These are phyloP conservation scores for Todiramphus saurophagus DNA, from an alignment of 2,113 vertebrate species.

Conservation along the genomic window DNA sequence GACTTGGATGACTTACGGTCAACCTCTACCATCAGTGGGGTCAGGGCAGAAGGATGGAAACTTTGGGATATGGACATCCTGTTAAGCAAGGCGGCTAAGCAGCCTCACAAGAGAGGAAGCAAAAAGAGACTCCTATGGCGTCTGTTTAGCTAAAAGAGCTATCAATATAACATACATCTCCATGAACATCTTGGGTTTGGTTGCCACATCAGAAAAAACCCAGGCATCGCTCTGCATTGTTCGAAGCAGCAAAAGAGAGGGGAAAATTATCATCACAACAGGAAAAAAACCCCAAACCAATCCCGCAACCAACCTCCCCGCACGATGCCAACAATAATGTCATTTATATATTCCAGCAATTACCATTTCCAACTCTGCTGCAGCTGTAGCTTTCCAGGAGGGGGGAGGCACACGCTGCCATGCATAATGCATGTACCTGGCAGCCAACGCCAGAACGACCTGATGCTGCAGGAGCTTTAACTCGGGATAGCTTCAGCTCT, in stretches of 20 bases:
- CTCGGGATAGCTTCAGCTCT: slow-evolving; percentile 31
- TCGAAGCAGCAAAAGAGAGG: neutral
- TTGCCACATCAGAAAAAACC: neutral
- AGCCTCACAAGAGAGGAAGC: neutral
- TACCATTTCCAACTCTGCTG: slow-evolving; percentile 40
- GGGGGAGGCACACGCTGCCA: neutral
- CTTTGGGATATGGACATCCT: neutral
- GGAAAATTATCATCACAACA: neutral
- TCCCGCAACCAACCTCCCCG: neutral
- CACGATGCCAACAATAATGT: slow-evolving; percentile 36
- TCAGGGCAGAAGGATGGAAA: neutral
- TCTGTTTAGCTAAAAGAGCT: neutral
- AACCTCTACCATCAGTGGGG: neutral
- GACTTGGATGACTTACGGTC: fast-evolving
- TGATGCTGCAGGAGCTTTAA: neutral
- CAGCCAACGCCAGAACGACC: neutral
- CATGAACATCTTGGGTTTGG: neutral
- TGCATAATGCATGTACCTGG: slow-evolving; percentile 58
- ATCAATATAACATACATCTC: neutral
- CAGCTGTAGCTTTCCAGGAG: slow-evolving; percentile 62
- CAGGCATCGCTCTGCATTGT: neutral
- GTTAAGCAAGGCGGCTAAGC: neutral
- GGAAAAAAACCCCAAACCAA: neutral
- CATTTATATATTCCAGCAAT: slow-evolving; percentile 61
- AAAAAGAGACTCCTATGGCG: neutral